Evolutionary conservation across 2,113 vertebrate species (phyloP), one percentile per base, ranked within the genome.

Genomic region (Acinonyx jubatus): DNA sequence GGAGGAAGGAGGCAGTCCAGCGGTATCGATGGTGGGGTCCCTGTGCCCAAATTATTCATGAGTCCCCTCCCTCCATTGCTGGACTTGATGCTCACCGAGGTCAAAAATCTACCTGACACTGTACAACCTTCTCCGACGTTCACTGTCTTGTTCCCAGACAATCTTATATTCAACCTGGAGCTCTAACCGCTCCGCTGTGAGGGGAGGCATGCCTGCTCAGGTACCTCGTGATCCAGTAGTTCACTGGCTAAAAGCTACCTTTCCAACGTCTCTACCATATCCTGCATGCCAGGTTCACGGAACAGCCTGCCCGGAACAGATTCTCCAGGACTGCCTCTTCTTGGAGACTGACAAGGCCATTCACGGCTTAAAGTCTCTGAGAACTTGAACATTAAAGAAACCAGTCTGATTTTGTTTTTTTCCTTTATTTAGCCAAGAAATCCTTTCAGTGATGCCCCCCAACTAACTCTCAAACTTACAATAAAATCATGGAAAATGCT

Each of bases 401-500:
- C 29, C 23, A 10, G 8, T 23, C 12, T 81, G 9, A 85, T 81
- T 74, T 83, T 29, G 10, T 66, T 89, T 25, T 18, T 11, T 82
- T n/a, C 48, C 63, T 57, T 96, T 68, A 38, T 31, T 81, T 76
- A 48, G 69, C 48, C 66, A 91, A 79, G 45, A 41, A 45, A 73
- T 16, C 7, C 15, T 23, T 65, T 50, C 23, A 14, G 6, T 3
- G 27, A 73, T 68, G 36, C 14, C 33, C 55, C 6, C 8, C 5
- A 66, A 38, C 7, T 66, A 31, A 82, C 76, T 93, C 29, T 84
- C 25, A 41, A 31, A 27, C 13, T 36, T 11, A 23, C 15, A 45
- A 29, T 7, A 76, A 91, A 81, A 68, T 82, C 63, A 41, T 48
- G 3, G 63, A 36, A 87, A 76, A n/a, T 33, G 25, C 21, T 74